Evolutionary conservation across 2,888 invertebrate species (phyloP).

Genomic region (Augochlorella aurata): DNA sequence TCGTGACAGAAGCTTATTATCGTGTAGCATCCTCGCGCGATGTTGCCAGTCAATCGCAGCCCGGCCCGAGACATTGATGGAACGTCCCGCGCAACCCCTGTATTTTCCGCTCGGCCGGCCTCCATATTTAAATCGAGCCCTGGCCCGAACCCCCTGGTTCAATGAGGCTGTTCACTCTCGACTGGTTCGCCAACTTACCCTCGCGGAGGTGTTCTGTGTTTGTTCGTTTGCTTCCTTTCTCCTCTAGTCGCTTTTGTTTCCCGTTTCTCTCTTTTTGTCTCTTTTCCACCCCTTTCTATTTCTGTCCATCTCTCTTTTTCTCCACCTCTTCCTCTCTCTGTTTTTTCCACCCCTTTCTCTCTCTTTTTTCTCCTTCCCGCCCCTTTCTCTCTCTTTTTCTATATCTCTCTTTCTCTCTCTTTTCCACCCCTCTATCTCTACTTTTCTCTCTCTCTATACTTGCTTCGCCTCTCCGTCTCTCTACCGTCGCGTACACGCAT

Average conservation of each 20-base stretch:
- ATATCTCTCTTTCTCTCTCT: too few species aligned
- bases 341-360: too few species aligned
- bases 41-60: constrained; percentile 61
- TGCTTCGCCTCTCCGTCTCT: not conserved
- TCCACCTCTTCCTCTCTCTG: too few species aligned
- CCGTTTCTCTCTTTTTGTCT: too few species aligned
- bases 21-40: constrained; percentile 36
- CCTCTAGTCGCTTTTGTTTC: not conserved
- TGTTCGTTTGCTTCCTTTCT: constrained; percentile 29
- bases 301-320: too few species aligned
- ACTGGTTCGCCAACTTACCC: constrained; percentile 12
- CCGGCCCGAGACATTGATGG: constrained; percentile 46
- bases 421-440: too few species aligned
- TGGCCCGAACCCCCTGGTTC: constrained; percentile 23
- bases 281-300: too few species aligned
- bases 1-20: constrained; percentile 40
- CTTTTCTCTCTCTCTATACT: too few species aligned
- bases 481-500: not conserved
- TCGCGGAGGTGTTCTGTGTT: not conserved
- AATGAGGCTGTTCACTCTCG: constrained; percentile 23
- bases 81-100: constrained; percentile 63
- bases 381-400: too few species aligned
- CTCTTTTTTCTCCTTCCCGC: too few species aligned
- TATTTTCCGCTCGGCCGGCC: constrained; percentile 69
- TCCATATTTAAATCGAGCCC: constrained; percentile 54